These are phyloP conservation scores for Dryobotodes eremita DNA, from an alignment of 2,888 invertebrate species.

Conservation along the genomic window DNA sequence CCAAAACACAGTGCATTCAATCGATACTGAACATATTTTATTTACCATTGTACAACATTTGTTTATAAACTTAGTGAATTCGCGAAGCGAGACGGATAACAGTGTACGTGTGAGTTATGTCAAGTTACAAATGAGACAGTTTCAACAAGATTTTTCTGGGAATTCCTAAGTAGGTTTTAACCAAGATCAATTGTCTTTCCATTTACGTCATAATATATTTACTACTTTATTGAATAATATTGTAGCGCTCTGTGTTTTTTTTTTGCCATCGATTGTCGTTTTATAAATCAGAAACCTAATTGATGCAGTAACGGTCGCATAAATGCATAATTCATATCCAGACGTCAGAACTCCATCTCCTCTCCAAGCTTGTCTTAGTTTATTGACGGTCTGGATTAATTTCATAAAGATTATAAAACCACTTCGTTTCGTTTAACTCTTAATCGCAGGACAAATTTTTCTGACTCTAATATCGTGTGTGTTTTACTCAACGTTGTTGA, in stretches of 20 bases:
- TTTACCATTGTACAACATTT: constrained; percentile 3
- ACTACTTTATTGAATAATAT: neutral
- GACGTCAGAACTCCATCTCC: too few species aligned
- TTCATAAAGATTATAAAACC: neutral
- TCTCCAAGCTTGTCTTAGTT: neutral
- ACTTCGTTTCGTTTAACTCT: neutral
- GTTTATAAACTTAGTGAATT: neutral
- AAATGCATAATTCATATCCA: too few species aligned
- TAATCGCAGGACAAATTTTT: neutral
- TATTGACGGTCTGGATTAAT: neutral
- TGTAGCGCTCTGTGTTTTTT: neutral
- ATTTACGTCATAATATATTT: neutral
- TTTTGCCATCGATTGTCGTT: neutral
- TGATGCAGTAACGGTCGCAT: neutral
- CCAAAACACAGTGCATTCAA: neutral
- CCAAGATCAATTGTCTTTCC: neutral
- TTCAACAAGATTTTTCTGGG: neutral
- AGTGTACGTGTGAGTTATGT: neutral
- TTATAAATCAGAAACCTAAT: neutral
- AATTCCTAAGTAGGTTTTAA: neutral
- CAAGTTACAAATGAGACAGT: neutral
- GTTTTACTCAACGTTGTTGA: too few species aligned
- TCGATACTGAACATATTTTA: neutral
- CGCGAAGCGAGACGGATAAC: neutral
- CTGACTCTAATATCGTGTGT: too few species aligned